Percentiles rank a stretch among this genome's conserved stretches.
Conservation (phyloP, 2,888 invertebrate genomes). For the Ectemnius lituratus region DNA sequence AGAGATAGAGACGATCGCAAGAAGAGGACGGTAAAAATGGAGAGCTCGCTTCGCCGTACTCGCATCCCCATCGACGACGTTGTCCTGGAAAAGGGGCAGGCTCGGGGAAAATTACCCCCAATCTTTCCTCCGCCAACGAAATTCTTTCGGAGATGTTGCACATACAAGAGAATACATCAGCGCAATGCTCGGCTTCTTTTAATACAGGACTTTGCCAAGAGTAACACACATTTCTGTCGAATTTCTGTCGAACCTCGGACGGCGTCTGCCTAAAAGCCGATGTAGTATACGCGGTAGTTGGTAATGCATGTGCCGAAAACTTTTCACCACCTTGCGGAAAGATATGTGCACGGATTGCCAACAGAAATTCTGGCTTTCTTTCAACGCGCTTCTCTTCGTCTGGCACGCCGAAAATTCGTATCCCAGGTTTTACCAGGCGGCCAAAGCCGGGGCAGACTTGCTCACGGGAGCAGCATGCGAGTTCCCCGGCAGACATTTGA, state of each 20-base stretch:
- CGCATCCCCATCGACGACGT: conserved; percentile 21
- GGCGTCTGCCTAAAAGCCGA: not conserved
- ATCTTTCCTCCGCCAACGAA: conserved; percentile 8
- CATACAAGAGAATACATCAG: not conserved
- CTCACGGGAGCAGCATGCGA: conserved; percentile 59
- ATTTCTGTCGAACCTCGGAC: not conserved
- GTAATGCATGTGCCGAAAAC: not conserved
- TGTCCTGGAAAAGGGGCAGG: conserved; percentile 10
- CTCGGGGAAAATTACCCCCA: not conserved
- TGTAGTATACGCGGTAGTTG: not conserved
- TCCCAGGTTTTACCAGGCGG: conserved; percentile 29
- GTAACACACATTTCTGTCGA: not conserved
- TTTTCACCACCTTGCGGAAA: not conserved
- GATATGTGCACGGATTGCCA: not conserved
- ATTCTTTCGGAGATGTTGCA: not conserved
- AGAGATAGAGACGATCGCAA: conserved; percentile 5
- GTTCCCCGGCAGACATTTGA: conserved; percentile 56
- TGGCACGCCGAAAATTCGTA: conserved; percentile 30
- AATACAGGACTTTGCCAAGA: not conserved
- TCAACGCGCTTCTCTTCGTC: conserved; percentile 8
- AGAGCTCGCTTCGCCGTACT: not conserved
- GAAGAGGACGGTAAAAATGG: conserved; percentile 14
- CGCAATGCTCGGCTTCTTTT: not conserved
- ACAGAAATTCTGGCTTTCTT: conserved; percentile 15
- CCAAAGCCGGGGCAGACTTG: conserved; percentile 19